Base-by-base conservation (phyloP, 2,797 vertebrate species). In the Ataeniobius toweri region DNA sequence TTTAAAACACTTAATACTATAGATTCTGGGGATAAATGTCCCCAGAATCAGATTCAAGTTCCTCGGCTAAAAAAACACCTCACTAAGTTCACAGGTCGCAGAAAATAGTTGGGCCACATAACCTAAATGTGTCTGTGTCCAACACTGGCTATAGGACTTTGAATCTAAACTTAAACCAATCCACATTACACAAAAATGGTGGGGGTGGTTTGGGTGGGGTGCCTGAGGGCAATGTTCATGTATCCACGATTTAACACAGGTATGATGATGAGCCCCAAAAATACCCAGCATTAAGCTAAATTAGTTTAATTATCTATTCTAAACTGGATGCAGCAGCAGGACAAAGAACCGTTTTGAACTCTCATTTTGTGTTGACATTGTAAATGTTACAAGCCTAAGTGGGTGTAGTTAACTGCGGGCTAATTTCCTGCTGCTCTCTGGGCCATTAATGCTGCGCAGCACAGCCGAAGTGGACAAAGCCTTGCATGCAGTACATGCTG, bases 321-420 rank as follows among this genome's bases (percentile, higher is more conserved):
- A 85, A 89, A 91, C 78, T 76, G 28, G 56, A 77, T 56, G 72
- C 69, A 78, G 55, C 72, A 82, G 63, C 70, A 77, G 83, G n/a
- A 77, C 80, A 85, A 73, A 53, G 76, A 74, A 26, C 53, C 65
- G 74, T 77, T 86, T 67, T 69, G 44, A 72, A 14, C 73, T 61
- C 31, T 65, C 63, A 39, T 72, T 85, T 79, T 74, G 68, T 87
- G 84, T 91, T 90, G 87, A 89, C 90, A 80, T 83, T 89, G 85
- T 86, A 89, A 85, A 89, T 80, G 89, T 85, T 80, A 80, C 71
- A 84, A 75, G 75, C 55, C 61, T 81, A 85, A 90, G 84, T 82
- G 85, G 58, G 79, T 86, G 63, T 69, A 67, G 72, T 91, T 89
- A 89, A 91, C 79, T 50, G 73, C 75, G 2, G 51, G 84, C 83